Percentiles rank a stretch among this genome's conserved stretches.
Conservation (phyloP, 1,140 invertebrate genomes). For the Spodoptera frugiperda region DNA sequence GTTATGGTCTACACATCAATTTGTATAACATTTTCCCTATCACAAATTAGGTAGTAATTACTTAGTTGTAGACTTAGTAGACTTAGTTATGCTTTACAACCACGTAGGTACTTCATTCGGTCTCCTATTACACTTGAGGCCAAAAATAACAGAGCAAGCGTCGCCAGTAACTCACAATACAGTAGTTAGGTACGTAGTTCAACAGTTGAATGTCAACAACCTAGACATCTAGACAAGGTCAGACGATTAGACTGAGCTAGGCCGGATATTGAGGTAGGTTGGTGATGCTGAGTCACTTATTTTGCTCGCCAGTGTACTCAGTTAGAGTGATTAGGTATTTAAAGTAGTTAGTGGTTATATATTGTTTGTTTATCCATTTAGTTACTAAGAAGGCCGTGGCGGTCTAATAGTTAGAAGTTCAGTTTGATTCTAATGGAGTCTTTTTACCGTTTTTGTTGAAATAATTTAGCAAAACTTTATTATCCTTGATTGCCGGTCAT, state of each 20-base stretch:
- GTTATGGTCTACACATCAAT: too few relatives aligned
- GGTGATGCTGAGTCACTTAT: slow-evolving; percentile 2
- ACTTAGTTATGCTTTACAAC: too few relatives aligned
- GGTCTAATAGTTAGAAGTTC: too few relatives aligned
- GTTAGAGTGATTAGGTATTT: not conserved
- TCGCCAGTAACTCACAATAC: slow-evolving; percentile 7
- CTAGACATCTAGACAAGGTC: slow-evolving; percentile 30
- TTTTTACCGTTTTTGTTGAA: too few relatives aligned
- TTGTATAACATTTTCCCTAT: too few relatives aligned
- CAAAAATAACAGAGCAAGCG: not conserved
- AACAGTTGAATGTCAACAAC: slow-evolving; percentile 31
- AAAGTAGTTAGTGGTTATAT: not conserved
- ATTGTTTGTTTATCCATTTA: not conserved
- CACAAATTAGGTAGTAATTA: too few relatives aligned
- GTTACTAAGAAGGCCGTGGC: too few relatives aligned
- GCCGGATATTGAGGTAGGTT: slow-evolving; percentile 40
- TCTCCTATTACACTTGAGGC: not conserved
- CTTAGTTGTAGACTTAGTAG: too few relatives aligned
- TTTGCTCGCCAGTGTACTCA: not conserved
- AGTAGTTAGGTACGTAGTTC: not conserved
- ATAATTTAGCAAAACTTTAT: too few relatives aligned
- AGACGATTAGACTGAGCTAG: slow-evolving; percentile 35
- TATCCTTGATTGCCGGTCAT: too few relatives aligned
- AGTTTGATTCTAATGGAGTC: too few relatives aligned
- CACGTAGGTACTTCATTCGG: not conserved